A percentile compares a stretch with the other conserved stretches of the same genome.
phyloP scores from a whole-genome alignment of 23 tunicate genomes.

The Ascidia mentula region DNA sequence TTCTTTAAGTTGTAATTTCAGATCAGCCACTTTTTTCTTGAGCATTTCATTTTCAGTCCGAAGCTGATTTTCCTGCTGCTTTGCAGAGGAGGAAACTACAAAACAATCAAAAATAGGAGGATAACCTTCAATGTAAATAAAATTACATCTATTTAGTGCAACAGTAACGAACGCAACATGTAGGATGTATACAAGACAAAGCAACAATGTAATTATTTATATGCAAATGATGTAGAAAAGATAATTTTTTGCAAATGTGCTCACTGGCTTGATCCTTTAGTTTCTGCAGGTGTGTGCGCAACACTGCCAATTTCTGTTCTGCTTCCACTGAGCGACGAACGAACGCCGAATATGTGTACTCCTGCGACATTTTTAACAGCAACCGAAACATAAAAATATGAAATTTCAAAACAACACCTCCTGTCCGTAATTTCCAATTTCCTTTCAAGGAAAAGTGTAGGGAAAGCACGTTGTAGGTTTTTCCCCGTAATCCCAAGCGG shows the following conservation, averaged over 20 bases:
- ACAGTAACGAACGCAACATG: background rate
- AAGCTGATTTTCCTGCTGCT: background rate
- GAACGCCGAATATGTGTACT: background rate
- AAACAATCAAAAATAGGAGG: background rate
- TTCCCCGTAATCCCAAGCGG: background rate
- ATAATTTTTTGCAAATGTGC: background rate
- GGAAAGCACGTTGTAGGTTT: background rate
- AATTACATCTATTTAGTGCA: background rate
- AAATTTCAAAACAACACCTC: no score
- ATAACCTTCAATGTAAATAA: background rate
- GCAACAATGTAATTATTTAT: no score
- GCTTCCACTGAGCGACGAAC: background rate
- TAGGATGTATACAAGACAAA: no score
- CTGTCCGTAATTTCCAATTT: background rate
- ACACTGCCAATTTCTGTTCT: background rate
- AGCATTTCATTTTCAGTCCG: constrained; percentile 28
- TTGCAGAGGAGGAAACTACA: background rate
- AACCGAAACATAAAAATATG: background rate
- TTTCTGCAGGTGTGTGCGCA: background rate
- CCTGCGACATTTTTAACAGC: background rate
- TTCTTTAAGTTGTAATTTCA: constrained; percentile 20
- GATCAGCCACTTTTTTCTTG: constrained; percentile 17
- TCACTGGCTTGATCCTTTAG: background rate
- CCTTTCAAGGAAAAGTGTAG: background rate
- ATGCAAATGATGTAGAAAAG: no score